phyloP scores from a whole-genome alignment of 1,140 invertebrate genomes.

The Melanaphis sacchari region DNA sequence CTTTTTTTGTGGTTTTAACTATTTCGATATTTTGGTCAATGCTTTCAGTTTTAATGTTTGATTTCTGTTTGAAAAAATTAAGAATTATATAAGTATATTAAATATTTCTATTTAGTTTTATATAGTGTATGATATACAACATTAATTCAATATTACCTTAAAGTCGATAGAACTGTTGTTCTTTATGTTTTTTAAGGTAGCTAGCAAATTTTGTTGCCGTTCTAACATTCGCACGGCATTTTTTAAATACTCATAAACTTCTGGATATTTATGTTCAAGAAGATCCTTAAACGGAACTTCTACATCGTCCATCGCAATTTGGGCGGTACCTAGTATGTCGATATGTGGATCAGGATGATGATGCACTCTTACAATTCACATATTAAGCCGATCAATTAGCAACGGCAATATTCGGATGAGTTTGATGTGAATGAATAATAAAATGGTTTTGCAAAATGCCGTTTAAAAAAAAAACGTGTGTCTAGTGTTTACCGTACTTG shows the following conservation, averaged over 20 bases:
- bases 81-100: neutral
- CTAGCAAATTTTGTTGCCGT: constrained; percentile 34
- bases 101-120: neutral
- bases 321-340: neutral
- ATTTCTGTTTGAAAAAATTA: neutral
- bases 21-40: neutral
- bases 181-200: neutral
- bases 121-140: neutral
- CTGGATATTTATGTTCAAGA: neutral
- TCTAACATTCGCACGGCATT: constrained; percentile 31
- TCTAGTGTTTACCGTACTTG: neutral
- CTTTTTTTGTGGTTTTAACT: neutral
- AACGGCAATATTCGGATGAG: neutral
- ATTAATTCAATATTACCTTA: neutral
- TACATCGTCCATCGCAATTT: neutral
- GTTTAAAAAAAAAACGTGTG: neutral
- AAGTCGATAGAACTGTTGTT: neutral
- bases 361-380: neutral
- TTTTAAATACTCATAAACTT: constrained; percentile 30
- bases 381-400: neutral
- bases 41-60: neutral
- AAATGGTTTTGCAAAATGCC: neutral
- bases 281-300: constrained; percentile 40
- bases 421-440: neutral
- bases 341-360: neutral